Percentiles rank a stretch among this genome's conserved stretches.
Evolutionary conservation across 2,797 vertebrate genomes (phyloP).

Genomic region (Otolemur crassicaudatus): DNA sequence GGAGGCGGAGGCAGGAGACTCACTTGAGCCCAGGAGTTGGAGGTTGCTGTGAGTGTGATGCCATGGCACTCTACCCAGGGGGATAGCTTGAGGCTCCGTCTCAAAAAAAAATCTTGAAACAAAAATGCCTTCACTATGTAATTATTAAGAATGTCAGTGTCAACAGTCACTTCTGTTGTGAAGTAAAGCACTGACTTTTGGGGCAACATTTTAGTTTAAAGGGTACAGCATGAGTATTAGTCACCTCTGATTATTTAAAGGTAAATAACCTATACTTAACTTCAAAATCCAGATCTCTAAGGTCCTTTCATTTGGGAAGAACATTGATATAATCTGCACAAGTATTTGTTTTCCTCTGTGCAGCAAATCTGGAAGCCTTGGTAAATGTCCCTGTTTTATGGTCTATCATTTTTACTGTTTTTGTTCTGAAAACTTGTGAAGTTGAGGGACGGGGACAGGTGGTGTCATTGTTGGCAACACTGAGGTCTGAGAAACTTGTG

Average conservation of each 20-base stretch:
- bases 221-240: not conserved
- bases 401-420: not conserved
- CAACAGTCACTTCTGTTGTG: not conserved
- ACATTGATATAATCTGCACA: not conserved
- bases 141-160: not conserved
- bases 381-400: not conserved
- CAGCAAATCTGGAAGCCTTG: not conserved
- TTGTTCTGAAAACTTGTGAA: not conserved
- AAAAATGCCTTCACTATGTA: too few species aligned
- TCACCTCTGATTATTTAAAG: not conserved
- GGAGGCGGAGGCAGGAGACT: too few species aligned
- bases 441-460: too few species aligned
- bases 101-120: too few species aligned
- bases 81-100: too few species aligned
- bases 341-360: not conserved
- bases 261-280: not conserved
- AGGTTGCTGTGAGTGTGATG: too few species aligned
- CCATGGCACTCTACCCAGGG: too few species aligned
- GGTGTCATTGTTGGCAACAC: not conserved
- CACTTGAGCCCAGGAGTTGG: too few species aligned
- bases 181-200: not conserved
- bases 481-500: not conserved
- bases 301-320: not conserved
- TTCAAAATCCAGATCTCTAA: not conserved
- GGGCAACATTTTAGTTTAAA: not conserved